phyloP scores from a whole-genome alignment of 2,888 invertebrate genomes.

The Vandiemenella viatica region DNA sequence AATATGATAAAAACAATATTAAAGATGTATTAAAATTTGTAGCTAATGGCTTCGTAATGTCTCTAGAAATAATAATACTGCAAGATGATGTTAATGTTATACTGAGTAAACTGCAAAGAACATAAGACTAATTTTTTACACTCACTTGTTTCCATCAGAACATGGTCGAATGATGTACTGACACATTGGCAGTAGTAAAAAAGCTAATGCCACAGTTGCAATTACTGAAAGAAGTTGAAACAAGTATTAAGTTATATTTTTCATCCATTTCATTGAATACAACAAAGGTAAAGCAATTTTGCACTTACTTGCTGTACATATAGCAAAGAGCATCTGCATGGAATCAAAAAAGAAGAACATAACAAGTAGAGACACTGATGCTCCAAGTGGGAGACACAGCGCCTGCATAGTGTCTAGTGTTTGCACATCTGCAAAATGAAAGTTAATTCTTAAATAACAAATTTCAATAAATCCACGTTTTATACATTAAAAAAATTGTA shows the following conservation, averaged over 20 bases:
- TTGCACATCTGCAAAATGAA: slow-evolving; percentile 51
- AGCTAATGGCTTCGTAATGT: no score
- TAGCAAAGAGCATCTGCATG: slow-evolving; percentile 90
- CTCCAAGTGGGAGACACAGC: slow-evolving; percentile 86
- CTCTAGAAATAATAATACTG: no score
- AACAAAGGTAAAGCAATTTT: not conserved
- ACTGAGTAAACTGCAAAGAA: not conserved
- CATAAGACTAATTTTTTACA: slow-evolving; percentile 1
- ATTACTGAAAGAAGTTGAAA: slow-evolving; percentile 48
- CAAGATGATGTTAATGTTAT: no score
- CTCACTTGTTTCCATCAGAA: slow-evolving; percentile 58
- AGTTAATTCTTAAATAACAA: slow-evolving; percentile 4
- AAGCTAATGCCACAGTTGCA: slow-evolving; percentile 91
- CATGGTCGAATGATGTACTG: slow-evolving; percentile 83
- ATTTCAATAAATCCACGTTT: not conserved
- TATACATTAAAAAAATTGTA: not conserved
- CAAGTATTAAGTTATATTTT: slow-evolving; percentile 7
- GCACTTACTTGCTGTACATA: slow-evolving; percentile 89
- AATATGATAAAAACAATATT: no score
- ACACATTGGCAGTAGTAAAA: slow-evolving; percentile 91
- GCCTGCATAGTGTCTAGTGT: slow-evolving; percentile 95
- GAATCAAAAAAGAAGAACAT: slow-evolving; percentile 99
- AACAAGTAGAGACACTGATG: slow-evolving; percentile 85
- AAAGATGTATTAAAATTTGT: no score
- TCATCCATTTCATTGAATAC: not conserved